Conservation (phyloP, 2,113 vertebrate genomes). For the Scytalopus superciliaris region DNA sequence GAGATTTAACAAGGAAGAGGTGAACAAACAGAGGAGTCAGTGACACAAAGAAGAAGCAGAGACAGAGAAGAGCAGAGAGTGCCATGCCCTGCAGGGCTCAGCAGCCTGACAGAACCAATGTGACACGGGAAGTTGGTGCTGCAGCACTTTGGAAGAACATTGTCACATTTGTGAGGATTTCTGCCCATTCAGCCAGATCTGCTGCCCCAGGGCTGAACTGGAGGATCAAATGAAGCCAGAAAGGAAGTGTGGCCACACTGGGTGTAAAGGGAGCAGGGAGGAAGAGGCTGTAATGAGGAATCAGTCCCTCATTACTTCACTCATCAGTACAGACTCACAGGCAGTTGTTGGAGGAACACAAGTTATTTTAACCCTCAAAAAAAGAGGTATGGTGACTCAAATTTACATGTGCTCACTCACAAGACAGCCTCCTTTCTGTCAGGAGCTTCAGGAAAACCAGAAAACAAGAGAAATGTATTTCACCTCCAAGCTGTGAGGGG, state of each 20-base stretch:
- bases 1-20: not conserved
- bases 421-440: not conserved
- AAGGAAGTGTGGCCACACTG: not conserved
- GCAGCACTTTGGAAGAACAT: not conserved
- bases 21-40: not conserved
- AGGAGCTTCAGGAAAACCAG: not conserved
- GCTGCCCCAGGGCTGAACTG: not conserved
- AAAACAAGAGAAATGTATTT: not conserved
- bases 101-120: not conserved
- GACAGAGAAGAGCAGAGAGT: not conserved
- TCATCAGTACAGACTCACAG: not conserved
- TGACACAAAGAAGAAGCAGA: not conserved
- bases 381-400: not conserved
- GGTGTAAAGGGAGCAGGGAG: not conserved
- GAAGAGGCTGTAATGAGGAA: not conserved
- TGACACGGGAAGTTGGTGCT: not conserved
- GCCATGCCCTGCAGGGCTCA: not conserved
- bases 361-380: not conserved
- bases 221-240: not conserved
- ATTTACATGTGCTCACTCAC: not conserved
- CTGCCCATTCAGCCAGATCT: not conserved
- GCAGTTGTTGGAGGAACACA: not conserved
- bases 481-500: not conserved
- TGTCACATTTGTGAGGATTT: not conserved
- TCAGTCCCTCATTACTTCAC: not conserved